Evolutionary conservation across 1,140 invertebrate genomes (phyloP), one percentile per base, ranked within the genome.

Genomic region (Heliconius eleuchia): DNA sequence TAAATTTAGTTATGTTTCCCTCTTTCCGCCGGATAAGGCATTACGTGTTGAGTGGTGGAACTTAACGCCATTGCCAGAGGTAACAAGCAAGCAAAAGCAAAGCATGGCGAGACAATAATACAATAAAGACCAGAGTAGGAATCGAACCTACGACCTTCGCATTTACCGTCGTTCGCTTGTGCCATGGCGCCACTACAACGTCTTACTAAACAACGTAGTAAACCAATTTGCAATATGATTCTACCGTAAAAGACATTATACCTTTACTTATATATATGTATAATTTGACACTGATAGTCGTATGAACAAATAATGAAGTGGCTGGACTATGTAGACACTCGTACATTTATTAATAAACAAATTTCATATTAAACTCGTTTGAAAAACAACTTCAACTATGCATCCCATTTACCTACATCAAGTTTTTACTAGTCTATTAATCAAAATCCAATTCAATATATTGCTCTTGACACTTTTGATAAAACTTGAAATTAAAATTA

Each of bases 361-460:
- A 60, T 60, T 60, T 52, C 18, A 52, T 19, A 19, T 60, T 0
- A 60, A 60, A 66, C 60, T 66, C 13, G 60, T 66, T 66, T 30
- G 60, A 30, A 27, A 66, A 66, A 30, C 60, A 66, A 66, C 60
- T 66, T 66, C 60, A 30, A 66, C 60, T 66, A 66, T 66, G 60
- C 60, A 66, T 30, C 13, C 27, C 9, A 66, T 66, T 66, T 66
- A 66, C 60, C 60, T 66, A 66, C 60, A 27, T 66, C 60, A 30
- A 66, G 27, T 66, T 66, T 66, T 66, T 66, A 66, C 27, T 66
- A 23, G 60, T 66, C 27, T 30, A 66, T 66, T 66, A 66, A 27
- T 66, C n/a, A 30, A 27, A 30, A 30, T 16, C 4, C 13, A 66
- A 30, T 66, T 27, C 3, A 16, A 66, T 30, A 5, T 30, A 66